These are phyloP conservation scores for human (Homo sapiens) DNA, from an alignment of 2,113 vertebrate genomes.

Conservation along the genomic window GRCh38 chr13:91033001-91033500, in stretches of 20 bases:
- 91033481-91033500: not conserved
- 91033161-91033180: not conserved
- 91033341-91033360: not conserved
- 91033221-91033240: not conserved
- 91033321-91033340: not conserved
- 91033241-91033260: not conserved
- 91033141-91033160: too few relatives aligned
- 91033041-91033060: not conserved
- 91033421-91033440: not conserved
- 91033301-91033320: not conserved
- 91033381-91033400: not conserved
- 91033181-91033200: not conserved
- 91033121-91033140: not conserved
- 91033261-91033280: not conserved
- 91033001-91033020: not conserved
- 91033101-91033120: not conserved
- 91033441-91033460: not conserved
- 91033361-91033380: not conserved
- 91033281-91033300: not conserved
- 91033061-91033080: not conserved
- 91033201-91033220: not conserved
- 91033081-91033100: not conserved
- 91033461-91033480: not conserved
- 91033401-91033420: not conserved
- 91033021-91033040: not conserved